Evolutionary conservation across 2,888 invertebrate species (phyloP).

Genomic region (Dinocampus coccinellae): DNA sequence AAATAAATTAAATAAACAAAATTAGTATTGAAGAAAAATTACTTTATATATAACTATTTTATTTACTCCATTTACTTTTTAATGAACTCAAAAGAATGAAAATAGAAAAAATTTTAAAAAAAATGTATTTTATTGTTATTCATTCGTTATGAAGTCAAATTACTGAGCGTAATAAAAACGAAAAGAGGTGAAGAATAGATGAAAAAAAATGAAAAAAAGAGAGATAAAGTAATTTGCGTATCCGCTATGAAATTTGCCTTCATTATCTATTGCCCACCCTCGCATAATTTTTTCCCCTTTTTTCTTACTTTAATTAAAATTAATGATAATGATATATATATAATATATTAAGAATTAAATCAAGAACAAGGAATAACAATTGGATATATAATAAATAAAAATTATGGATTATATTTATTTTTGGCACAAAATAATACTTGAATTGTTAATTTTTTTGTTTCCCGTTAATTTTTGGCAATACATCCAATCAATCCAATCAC

Average conservation of each 20-base stretch:
- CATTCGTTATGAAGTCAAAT: no score
- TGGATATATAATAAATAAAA: neutral
- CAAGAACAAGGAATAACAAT: neutral
- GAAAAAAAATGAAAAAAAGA: neutral
- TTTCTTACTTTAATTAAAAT: neutral
- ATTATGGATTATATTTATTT: neutral
- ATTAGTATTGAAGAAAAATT: neutral
- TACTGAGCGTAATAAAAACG: no score
- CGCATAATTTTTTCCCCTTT: neutral
- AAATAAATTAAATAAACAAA: no score
- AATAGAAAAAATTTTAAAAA: no score
- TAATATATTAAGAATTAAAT: neutral
- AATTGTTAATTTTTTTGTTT: constrained; percentile 9
- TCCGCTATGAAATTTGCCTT: neutral
- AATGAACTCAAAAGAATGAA: neutral
- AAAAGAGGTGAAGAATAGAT: no score
- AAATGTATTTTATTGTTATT: no score
- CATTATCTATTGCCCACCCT: no score
- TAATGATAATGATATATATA: neutral
- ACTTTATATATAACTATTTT: neutral
- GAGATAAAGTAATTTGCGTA: neutral
- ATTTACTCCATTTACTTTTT: neutral
- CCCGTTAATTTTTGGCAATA: neutral
- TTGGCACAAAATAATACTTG: constrained; percentile 30
- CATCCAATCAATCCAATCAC: no score